Base-by-base conservation (phyloP, 2,888 invertebrate species). In the Neelides folsomi region DNA sequence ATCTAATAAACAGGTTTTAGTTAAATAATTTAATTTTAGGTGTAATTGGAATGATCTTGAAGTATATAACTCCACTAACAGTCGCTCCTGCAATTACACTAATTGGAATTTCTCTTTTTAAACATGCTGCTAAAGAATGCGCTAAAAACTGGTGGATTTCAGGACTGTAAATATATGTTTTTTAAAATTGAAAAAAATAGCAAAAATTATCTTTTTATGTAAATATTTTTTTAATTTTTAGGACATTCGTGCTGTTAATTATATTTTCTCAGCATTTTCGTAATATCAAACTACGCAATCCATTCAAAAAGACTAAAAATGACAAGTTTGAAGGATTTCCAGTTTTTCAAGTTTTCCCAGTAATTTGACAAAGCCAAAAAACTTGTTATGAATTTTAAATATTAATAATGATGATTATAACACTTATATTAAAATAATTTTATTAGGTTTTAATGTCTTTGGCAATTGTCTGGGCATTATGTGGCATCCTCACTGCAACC, bases 71-170 rank as follows among this genome's bases (percentile, higher is more conserved):
- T 0, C 88, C 88, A 0, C 70, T 88, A 51, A 83, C 86, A 1
- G 85, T 88, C 49, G 83, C 81, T 0, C 88, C 88, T 0, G 86
- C 86, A 0, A 84, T 88, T 7, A 79, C 85, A 0, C 71, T 88
- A 49, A 84, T 88, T 51, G 88, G 88, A 0, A 70, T 89, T 13
- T 84, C 86, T 0, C 72, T 89, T 38, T 86, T 87, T 67, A 80
- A 82, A 67, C 83, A 84, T 68, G 87, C 87, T 0, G 81, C 84
- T 0, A 75, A 75, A 0, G 83, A 85, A 10, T 86, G 87, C 0
- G 78, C 85, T 1, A 79, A 80, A 66, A 83, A 88, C 63, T 88
- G 88, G 88, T 83, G 83, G 12, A 80, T 88, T 48, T 80, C 86
- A 1, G 77, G 78, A 16, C 78, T 83, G 87, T 86, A 68, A 76